These are phyloP conservation scores for Helarctos malayanus DNA, from an alignment of 2,797 vertebrate genomes.

Conservation along the genomic window DNA sequence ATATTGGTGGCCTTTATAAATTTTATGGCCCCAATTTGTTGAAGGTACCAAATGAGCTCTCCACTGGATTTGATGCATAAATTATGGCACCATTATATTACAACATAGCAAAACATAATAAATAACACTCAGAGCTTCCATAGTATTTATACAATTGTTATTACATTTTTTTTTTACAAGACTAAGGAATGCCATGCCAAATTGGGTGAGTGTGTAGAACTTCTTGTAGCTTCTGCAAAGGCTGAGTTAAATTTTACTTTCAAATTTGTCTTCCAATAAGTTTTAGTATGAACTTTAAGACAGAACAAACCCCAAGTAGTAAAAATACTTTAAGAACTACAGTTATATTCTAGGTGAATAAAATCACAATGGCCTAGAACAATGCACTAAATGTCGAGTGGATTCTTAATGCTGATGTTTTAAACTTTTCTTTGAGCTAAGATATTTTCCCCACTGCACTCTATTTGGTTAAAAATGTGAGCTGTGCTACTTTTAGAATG, in stretches of 20 bases:
- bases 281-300: conserved; percentile 53
- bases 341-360: conserved; percentile 18
- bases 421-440: conserved; percentile 32
- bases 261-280: conserved; percentile 50
- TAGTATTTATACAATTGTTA: conserved; percentile 26
- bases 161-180: neutral
- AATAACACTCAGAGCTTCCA: neutral
- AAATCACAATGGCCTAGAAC: conserved; percentile 13
- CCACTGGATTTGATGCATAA: conserved; percentile 8
- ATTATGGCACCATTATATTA: conserved; percentile 39
- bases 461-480: conserved; percentile 44
- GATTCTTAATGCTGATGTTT: conserved; percentile 9
- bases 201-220: neutral
- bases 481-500: conserved; percentile 50
- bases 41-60: neutral
- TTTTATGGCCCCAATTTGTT: neutral
- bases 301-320: neutral
- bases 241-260: conserved; percentile 55
- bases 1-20: neutral
- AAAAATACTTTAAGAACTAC: conserved; percentile 59
- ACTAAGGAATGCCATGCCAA: neutral
- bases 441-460: neutral
- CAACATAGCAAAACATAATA: conserved; percentile 48
- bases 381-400: neutral
- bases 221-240: conserved; percentile 40